These are phyloP conservation scores for Myotis brandtii DNA, from an alignment of 2,113 vertebrate species.

Conservation along the genomic window DNA sequence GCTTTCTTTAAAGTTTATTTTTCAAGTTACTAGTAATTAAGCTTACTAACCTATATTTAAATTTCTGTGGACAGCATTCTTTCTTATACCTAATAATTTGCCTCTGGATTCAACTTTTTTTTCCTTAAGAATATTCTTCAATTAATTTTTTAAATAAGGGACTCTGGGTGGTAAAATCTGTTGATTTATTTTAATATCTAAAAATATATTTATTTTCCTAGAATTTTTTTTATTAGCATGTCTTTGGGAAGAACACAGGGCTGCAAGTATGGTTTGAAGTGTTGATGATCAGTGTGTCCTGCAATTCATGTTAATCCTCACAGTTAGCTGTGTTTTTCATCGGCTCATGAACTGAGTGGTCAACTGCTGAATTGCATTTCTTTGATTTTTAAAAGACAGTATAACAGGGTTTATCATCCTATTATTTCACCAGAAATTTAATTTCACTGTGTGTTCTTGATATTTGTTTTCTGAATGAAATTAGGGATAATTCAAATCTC, in stretches of 20 bases:
- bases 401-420: background rate
- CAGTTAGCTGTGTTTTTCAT: background rate
- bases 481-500: background rate
- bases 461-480: background rate
- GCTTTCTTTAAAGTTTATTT: background rate
- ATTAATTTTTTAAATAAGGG: background rate
- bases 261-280: background rate
- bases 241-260: background rate
- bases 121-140: background rate
- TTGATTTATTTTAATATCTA: conserved; percentile 38
- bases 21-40: background rate
- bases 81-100: background rate
- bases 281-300: background rate
- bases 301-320: background rate
- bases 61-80: background rate
- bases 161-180: background rate
- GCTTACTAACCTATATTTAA: background rate
- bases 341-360: background rate
- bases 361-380: background rate
- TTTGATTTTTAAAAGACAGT: background rate
- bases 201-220: conserved; percentile 23
- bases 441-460: background rate
- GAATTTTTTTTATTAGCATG: background rate
- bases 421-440: background rate
- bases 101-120: background rate